Percentiles rank a stretch among this genome's conserved stretches.
These are phyloP conservation scores for Harpagifer antarcticus DNA, from an alignment of 2,797 vertebrate genomes.

Conservation along the genomic window DNA sequence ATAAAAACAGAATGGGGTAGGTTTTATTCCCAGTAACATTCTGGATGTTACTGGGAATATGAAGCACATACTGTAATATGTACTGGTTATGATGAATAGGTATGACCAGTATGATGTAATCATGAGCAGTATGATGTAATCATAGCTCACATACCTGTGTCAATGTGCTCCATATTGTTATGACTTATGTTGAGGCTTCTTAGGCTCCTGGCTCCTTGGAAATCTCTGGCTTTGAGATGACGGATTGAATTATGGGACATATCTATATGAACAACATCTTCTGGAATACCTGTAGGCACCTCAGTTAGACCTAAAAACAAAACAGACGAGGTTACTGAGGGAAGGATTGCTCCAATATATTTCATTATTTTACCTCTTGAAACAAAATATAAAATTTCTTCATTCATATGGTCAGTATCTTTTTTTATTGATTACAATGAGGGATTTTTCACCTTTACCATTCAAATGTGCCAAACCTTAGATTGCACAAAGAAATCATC, in stretches of 20 bases:
- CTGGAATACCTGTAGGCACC: constrained; percentile 90
- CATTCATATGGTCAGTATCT: background rate
- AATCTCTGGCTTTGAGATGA: constrained; percentile 88
- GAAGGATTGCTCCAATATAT: background rate
- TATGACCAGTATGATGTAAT: background rate
- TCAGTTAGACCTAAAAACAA: constrained; percentile 76
- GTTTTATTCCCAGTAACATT: no score
- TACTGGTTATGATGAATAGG: constrained; percentile 5
- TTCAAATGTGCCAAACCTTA: constrained; percentile 14
- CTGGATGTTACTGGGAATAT: background rate
- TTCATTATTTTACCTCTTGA: background rate
- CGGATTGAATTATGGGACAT: constrained; percentile 90
- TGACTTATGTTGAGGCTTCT: constrained; percentile 89
- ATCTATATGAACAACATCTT: constrained; percentile 89
- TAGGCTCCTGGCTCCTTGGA: constrained; percentile 87
- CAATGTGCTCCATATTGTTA: constrained; percentile 89
- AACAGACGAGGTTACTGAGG: background rate
- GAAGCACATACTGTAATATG: background rate
- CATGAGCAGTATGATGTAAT: background rate
- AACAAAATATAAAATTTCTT: background rate
- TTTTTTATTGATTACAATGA: background rate
- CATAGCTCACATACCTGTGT: constrained; percentile 84
- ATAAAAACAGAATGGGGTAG: constrained; percentile 18
- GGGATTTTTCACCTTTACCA: background rate
- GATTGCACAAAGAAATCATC: background rate